phyloP scores from a whole-genome alignment of 2,797 vertebrate species.

The Chaunax sp. region DNA sequence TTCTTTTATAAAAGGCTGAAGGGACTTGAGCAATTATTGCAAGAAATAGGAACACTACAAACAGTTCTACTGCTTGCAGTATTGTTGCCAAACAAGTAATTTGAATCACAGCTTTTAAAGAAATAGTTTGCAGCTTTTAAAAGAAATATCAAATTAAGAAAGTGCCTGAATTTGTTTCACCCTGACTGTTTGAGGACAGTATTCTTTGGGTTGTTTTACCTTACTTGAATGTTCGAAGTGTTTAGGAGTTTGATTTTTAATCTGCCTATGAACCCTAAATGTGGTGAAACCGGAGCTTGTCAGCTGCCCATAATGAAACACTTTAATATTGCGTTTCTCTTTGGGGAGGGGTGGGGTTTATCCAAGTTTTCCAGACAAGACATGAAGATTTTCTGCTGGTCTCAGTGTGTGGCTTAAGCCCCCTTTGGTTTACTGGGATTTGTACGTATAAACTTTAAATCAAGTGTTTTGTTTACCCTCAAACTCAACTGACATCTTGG shows the following conservation, averaged over 20 bases:
- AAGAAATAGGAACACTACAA: conserved; percentile 69
- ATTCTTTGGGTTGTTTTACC: conserved; percentile 87
- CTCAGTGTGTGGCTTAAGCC: conserved; percentile 51
- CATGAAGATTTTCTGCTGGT: conserved; percentile 48
- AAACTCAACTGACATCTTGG: conserved; percentile 69
- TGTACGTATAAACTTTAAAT: conserved; percentile 61
- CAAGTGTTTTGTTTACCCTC: conserved; percentile 79
- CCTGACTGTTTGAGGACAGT: conserved; percentile 91
- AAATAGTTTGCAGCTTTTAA: conserved; percentile 83
- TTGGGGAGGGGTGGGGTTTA: conserved; percentile 21
- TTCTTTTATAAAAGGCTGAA: conserved; percentile 62
- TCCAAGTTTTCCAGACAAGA: conserved; percentile 66
- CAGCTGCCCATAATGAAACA: conserved; percentile 70
- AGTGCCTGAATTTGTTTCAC: conserved; percentile 99
- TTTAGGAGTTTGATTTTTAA: conserved; percentile 92
- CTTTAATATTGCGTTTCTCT: conserved; percentile 47
- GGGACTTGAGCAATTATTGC: conserved; percentile 65
- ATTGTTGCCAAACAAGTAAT: conserved; percentile 88
- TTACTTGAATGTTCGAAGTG: conserved; percentile 97
- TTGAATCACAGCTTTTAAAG: conserved; percentile 86
- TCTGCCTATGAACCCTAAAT: conserved; percentile 83
- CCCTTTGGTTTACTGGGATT: conserved; percentile 62
- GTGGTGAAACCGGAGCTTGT: conserved; percentile 71
- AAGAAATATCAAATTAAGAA: conserved; percentile 88
- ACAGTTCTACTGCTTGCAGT: conserved; percentile 71